Conservation (phyloP, 1,140 invertebrate species). For the Caenorhabditis remanei region DNA sequence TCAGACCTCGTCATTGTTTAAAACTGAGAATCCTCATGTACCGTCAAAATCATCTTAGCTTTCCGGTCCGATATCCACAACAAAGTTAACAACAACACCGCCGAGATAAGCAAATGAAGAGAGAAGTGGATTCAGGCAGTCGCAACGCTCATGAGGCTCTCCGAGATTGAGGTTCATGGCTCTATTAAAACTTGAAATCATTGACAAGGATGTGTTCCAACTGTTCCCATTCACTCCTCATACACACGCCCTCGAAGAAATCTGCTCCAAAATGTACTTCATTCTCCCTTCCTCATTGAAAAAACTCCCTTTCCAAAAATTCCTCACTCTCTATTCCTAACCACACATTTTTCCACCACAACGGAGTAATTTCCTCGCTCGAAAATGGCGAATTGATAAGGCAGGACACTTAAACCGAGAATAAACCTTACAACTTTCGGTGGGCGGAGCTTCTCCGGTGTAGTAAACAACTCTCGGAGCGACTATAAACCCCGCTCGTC, state of each 20-base stretch:
- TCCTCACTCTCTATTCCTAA: no score
- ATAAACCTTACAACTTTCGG: not conserved
- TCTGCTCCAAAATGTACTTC: no score
- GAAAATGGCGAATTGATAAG: not conserved
- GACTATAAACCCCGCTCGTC: not conserved
- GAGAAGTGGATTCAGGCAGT: constrained; percentile 7
- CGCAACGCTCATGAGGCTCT: constrained; percentile 3
- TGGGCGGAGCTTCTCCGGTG: constrained; percentile 1
- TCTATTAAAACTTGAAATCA: constrained; percentile 4
- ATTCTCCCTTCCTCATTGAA: no score
- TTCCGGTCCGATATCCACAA: not conserved
- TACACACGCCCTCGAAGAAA: no score
- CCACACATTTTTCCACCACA: no score
- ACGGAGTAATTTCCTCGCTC: not conserved
- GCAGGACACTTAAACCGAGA: not conserved
- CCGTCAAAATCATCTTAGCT: not conserved
- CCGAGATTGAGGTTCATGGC: constrained; percentile 30
- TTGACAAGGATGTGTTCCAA: not conserved
- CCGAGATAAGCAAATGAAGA: not conserved
- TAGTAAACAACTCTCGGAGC: constrained; percentile 30
- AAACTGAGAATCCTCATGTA: not conserved
- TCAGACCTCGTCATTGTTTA: not conserved
- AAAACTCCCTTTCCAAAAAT: not conserved
- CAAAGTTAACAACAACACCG: not conserved
- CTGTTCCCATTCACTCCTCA: no score